Base-by-base conservation (phyloP, 2,113 vertebrate genomes). In the Ailuropoda melanoleuca region DNA sequence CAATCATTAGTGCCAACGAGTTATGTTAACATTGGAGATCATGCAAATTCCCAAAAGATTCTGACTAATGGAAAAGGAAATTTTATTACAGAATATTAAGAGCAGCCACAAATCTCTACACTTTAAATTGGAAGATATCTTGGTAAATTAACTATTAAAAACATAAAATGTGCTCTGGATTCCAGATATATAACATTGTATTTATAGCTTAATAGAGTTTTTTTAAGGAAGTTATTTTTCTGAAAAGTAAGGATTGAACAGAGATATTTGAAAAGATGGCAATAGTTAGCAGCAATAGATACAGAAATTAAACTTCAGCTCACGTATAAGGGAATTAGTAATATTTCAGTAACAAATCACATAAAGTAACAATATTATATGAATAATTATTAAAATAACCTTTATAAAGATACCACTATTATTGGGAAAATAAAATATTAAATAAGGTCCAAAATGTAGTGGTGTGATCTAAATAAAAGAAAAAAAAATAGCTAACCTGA, bases 121-220 rank as follows among this genome's bases (percentile, higher is more conserved):
- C 68, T 96, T 84, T 50, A 84, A 92, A 90, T 37, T 75, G 31
- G 21, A 72, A 50, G 84, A 43, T 7, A 81, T 87, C n/a, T 56
- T 68, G 4, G 13, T n/a, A 95, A 95, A 86, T 95, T 93, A 85
- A 88, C 56, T 60, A 46, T 89, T 86, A 43, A 81, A 93, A 93
- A 26, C 31, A 91, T 82, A 91, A 93, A 48, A 93, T 89, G 4
- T 91, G 11, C 48, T 43, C 50, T 78, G 24, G 24, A 88, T 90
- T 75, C 8, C 37, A 94, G 68, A 94, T 93, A 75, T 72, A 74
- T 26, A 93, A 29, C 7, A 78, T 53, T 72, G 11, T 17, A 58
- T 91, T 70, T 86, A 75, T 39, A 81, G n/a, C n/a, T 80, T 88
- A 55, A 93, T 12, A 55, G 3, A 88, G 11, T 72, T 93, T 81